phyloP scores from a whole-genome alignment of 2,113 vertebrate species.

The Macquaria australasica region DNA sequence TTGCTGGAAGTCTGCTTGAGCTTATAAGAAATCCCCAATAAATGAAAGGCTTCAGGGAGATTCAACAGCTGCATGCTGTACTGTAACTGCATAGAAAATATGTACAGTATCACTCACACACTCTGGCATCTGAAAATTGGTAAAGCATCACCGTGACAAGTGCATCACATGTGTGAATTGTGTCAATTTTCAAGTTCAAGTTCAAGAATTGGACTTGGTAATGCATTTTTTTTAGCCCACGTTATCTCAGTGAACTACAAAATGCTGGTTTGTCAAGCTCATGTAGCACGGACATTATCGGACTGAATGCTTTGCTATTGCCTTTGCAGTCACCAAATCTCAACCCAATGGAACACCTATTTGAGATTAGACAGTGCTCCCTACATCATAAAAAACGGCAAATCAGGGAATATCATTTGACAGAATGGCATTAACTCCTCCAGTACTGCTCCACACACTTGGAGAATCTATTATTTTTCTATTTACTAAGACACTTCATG shows the following conservation, averaged over 20 bases:
- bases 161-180: not conserved
- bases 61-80: slow-evolving; percentile 47
- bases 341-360: not conserved
- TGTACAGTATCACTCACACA: slow-evolving; percentile 6
- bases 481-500: not conserved
- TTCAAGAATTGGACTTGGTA: not conserved
- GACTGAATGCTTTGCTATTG: not conserved
- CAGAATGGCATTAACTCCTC: not conserved
- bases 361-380: not conserved
- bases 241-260: not conserved
- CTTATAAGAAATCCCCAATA: slow-evolving; percentile 61
- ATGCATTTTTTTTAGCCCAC: not conserved
- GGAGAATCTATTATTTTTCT: too few relatives aligned
- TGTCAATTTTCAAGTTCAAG: slow-evolving; percentile 6
- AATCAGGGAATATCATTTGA: not conserved
- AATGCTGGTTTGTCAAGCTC: not conserved
- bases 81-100: slow-evolving; percentile 39
- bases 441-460: not conserved
- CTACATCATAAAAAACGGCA: not conserved
- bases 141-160: slow-evolving; percentile 21
- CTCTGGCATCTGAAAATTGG: not conserved
- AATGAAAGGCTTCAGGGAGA: slow-evolving; percentile 62
- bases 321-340: not conserved
- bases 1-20: slow-evolving; percentile 37
- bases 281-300: not conserved